Evolutionary conservation across 1,140 invertebrate species (phyloP), one percentile per base, ranked within the genome.

Genomic region (Brachionus rubens): DNA sequence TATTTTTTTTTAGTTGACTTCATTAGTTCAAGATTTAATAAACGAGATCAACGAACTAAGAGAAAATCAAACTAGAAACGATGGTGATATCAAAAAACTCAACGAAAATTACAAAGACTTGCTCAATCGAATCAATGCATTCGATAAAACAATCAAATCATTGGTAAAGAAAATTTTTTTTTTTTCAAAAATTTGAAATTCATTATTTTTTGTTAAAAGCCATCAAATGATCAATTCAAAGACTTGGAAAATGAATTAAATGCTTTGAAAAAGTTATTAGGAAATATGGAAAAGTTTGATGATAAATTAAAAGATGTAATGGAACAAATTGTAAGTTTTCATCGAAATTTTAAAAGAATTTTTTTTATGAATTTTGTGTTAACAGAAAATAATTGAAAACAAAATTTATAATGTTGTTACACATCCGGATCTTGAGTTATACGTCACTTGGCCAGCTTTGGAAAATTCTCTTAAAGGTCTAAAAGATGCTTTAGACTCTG

Each of bases 21-120:
- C 79, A 7, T 56, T 82, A 67, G 70, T 82, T 77, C 79, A 80
- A 77, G 79, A 81, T 48, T 76, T 82, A 59, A 80, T 81, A 76
- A 79, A 79, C 48, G 78, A 80, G 46, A 80, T 82, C 75, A 76
- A 80, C 50, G 59, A 79, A 24, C 40, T 81, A 1, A 79, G 78
- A 76, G 76, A 80, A 62, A 48, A 65, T 21, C 78, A 81, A 48
- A 24, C 1, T 9, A 19, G 36, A 10, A 72, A 54, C 65, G 77
- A 79, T 33, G 36, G 76, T 19, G 40, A 80, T 12, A 78, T 77
- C 48, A 76, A 79, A 30, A 77, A 79, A 72, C 12, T 80, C 10
- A 77, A 78, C 46, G 76, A 77, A 21, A 78, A 80, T 75, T 76
- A 77, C 72, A 76, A 28, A 36, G 28, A 77, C 3, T 40, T 48